Percentiles rank a stretch among this genome's conserved stretches.
phyloP scores from a whole-genome alignment of 2,888 invertebrate genomes.

The Glomeris marginata region DNA sequence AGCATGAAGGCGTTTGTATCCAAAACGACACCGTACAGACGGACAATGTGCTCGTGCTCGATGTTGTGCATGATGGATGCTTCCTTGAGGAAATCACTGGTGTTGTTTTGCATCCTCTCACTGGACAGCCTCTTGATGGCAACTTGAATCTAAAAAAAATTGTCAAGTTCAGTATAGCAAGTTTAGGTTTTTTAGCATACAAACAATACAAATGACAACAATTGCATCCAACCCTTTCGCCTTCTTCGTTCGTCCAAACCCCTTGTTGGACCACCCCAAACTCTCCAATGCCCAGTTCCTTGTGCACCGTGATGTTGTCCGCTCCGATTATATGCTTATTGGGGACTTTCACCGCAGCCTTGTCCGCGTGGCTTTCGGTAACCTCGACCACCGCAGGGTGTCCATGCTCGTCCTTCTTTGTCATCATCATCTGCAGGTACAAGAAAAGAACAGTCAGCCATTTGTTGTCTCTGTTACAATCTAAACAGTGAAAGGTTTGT shows the following conservation, averaged over 20 bases:
- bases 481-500: background rate
- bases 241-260: slow-evolving; percentile 82
- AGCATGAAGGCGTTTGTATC: slow-evolving; percentile 71
- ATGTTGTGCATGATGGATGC: slow-evolving; percentile 97
- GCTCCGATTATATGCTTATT: slow-evolving; percentile 81
- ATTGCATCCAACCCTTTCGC: slow-evolving; percentile 50
- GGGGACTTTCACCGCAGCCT: slow-evolving; percentile 42
- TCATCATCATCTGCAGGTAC: slow-evolving; percentile 41
- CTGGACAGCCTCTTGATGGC: slow-evolving; percentile 92
- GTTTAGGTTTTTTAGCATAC: background rate
- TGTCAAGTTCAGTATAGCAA: background rate
- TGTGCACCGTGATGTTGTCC: slow-evolving; percentile 81
- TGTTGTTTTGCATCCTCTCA: slow-evolving; percentile 89
- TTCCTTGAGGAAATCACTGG: slow-evolving; percentile 92
- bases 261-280: slow-evolving; percentile 98
- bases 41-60: slow-evolving; percentile 90
- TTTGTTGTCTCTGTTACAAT: background rate
- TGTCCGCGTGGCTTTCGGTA: slow-evolving; percentile 10
- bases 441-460: slow-evolving; percentile 3
- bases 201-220: slow-evolving; percentile 3
- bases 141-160: slow-evolving; percentile 59
- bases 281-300: slow-evolving; percentile 90
- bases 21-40: slow-evolving; percentile 92
- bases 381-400: slow-evolving; percentile 22
- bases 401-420: slow-evolving; percentile 36